phyloP scores from a whole-genome alignment of 2,888 invertebrate genomes.

The Lasius fuliginosus region DNA sequence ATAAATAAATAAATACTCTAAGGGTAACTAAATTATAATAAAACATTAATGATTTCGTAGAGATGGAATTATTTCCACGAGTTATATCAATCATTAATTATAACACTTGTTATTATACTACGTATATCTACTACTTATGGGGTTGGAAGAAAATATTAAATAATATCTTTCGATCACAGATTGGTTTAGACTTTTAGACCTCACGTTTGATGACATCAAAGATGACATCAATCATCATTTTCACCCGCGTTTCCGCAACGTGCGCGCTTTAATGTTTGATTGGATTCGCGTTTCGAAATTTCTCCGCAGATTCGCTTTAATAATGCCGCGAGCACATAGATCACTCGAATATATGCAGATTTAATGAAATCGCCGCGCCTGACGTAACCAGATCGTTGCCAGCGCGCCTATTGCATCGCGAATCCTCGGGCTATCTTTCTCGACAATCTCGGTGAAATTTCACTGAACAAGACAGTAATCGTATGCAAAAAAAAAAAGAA shows the following conservation, averaged over 20 bases:
- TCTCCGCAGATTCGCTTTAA: slow-evolving; percentile 42
- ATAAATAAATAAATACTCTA: background rate
- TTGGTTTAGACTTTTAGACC: no score
- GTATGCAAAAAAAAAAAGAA: background rate
- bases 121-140: background rate
- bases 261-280: slow-evolving; percentile 39
- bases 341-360: slow-evolving; percentile 67
- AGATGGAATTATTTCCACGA: background rate
- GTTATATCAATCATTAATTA: slow-evolving; percentile 10
- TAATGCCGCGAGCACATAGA: slow-evolving; percentile 28
- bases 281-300: slow-evolving; percentile 59
- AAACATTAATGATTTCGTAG: background rate
- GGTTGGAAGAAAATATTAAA: background rate
- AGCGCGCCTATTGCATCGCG: slow-evolving; percentile 44
- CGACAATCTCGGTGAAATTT: slow-evolving; percentile 56
- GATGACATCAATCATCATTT: slow-evolving; percentile 35
- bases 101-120: background rate
- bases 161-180: background rate
- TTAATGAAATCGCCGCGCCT: slow-evolving; percentile 67
- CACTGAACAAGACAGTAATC: slow-evolving; percentile 1
- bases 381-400: slow-evolving; percentile 69
- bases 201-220: background rate
- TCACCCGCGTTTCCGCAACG: slow-evolving; percentile 35
- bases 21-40: background rate
- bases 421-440: slow-evolving; percentile 65